Evolutionary conservation across 1,140 invertebrate genomes (phyloP), one percentile per base, ranked within the genome.

Genomic region (Lasioglossum albipes): DNA sequence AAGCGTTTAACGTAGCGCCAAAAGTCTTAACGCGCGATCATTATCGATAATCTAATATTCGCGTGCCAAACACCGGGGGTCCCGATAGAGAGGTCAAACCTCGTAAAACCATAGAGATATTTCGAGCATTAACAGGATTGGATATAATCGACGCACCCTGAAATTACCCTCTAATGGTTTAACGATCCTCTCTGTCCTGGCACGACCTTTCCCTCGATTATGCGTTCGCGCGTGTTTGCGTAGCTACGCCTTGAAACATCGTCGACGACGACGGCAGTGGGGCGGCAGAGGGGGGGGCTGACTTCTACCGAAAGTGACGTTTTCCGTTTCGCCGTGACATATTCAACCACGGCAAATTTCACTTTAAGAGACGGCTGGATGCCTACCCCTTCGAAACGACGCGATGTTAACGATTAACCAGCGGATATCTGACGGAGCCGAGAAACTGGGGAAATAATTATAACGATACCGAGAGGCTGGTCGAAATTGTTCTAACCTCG

Each of bases 191-290:
- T n/a, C 31, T 6, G 42, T 41, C 10, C 16, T 22, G 42, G 16
- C n/a, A 18, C 62, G 13, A 49, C 65, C 41, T 59, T 31, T 57
- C 52, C 18, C 52, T 61, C 41, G 52, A 69, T 61, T 76, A 76
- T 36, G n/a, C 49, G 49, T 75, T 75, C 31, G 27, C 64, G 49
- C 31, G 41, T 27, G 13, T 13, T 67, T 45, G 52, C 52, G 22
- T 59, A 13, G 74, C 27, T 76, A 13, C 52, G 12, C 36, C 18
- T 76, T 76, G 65, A 31, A 59, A 68, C 41, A 59, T 59, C 52
- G 9, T 12, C 45, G 45, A 36, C 13, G 2, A 49, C 45, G 13
- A 13, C 10, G 45, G 45, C 2, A 13, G 12, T 10, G 10, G 3
- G 45, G 9, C 2, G 0, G 45, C 10, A 12, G 45, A 12, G 45